Evolutionary conservation across 2,888 invertebrate species (phyloP).

Genomic region (Cosmia pyralina): DNA sequence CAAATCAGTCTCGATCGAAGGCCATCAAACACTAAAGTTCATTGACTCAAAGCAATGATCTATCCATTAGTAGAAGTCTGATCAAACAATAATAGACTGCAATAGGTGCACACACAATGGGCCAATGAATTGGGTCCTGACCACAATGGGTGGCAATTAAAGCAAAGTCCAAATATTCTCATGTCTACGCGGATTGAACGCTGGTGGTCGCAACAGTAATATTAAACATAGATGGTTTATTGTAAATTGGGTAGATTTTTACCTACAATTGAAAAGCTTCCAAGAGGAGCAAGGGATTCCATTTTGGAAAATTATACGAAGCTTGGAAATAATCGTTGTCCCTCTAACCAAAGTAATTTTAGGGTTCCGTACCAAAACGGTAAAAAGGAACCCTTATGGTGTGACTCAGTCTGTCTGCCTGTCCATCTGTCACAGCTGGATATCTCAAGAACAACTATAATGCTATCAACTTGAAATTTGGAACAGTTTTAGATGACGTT

Average conservation of each 20-base stretch:
- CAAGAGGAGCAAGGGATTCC: conserved; percentile 47
- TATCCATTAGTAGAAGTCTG: conserved; percentile 56
- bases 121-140: conserved; percentile 70
- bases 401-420: no score
- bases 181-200: conserved; percentile 82
- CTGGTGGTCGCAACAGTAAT: conserved; percentile 87
- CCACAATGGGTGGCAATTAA: conserved; percentile 89
- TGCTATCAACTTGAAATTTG: no score
- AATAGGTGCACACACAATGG: conserved; percentile 62
- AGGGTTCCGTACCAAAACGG: no score
- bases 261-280: conserved; percentile 64
- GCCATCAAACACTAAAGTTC: conserved; percentile 38
- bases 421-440: no score
- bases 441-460: no score
- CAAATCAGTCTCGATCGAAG: conserved; percentile 34
- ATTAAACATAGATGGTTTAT: conserved; percentile 68
- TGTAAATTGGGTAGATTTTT: conserved; percentile 35
- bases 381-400: no score
- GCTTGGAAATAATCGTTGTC: no score
- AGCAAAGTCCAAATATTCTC: conserved; percentile 87
- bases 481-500: no score
- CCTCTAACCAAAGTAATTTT: no score
- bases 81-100: conserved; percentile 64
- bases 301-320: not conserved
- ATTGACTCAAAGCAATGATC: conserved; percentile 56